Evolutionary conservation across 2,797 vertebrate species (phyloP).

Genomic region (Pogoniulus pusillus): DNA sequence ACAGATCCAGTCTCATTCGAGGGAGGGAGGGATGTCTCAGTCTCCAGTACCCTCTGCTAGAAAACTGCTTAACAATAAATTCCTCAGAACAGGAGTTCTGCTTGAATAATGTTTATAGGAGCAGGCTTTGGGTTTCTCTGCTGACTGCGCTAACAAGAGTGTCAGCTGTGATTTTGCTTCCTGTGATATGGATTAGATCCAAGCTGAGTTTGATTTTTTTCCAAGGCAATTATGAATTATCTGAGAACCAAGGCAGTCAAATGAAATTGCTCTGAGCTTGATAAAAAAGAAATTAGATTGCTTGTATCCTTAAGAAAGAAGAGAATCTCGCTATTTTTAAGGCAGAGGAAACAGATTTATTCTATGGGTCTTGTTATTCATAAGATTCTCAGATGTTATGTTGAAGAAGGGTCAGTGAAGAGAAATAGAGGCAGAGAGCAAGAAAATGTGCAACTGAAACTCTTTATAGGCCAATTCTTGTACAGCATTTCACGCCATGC

Average conservation of each 20-base stretch:
- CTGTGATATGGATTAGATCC: slow-evolving; percentile 43
- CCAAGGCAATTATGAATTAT: slow-evolving; percentile 61
- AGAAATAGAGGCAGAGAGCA: neutral
- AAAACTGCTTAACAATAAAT: slow-evolving; percentile 22
- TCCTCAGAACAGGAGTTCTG: neutral
- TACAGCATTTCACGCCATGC: neutral
- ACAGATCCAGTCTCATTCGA: neutral
- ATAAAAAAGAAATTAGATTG: slow-evolving; percentile 25
- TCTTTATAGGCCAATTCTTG: neutral
- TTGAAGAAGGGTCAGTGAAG: neutral
- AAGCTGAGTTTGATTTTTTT: slow-evolving; percentile 55
- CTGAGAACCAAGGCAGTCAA: slow-evolving; percentile 44
- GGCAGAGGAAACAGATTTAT: neutral
- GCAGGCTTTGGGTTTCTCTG: slow-evolving; percentile 20
- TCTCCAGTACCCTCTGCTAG: neutral
- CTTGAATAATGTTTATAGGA: slow-evolving; percentile 33
- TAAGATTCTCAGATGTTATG: neutral
- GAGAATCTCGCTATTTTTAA: slow-evolving; percentile 1
- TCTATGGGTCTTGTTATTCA: neutral
- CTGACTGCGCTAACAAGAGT: slow-evolving; percentile 40
- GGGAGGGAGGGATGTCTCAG: neutral
- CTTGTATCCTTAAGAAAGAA: neutral
- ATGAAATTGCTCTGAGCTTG: slow-evolving; percentile 25
- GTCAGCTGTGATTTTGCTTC: slow-evolving; percentile 58
- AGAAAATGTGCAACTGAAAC: neutral